Base-by-base conservation (phyloP, 2,113 vertebrate species). In the Calidris pugnax region DNA sequence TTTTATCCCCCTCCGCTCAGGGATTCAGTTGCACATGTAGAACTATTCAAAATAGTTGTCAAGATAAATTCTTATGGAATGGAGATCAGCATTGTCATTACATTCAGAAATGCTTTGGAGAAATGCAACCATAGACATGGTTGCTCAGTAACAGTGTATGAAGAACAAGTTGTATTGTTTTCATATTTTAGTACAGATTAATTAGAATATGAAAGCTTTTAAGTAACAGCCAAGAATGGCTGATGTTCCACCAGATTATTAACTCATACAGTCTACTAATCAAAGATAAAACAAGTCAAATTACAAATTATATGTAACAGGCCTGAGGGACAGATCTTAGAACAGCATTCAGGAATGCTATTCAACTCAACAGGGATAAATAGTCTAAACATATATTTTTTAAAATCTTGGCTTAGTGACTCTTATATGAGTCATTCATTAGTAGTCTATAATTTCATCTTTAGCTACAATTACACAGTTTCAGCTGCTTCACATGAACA, bases 221-320 rank as follows among this genome's bases (percentile, higher is more conserved):
- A 91, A 93, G 67, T 27, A 84, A 68, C 37, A 89, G 69, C 77
- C 87, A 91, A 79, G 80, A 82, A 23, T 24, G 23, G 87, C 63
- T 87, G 72, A 85, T 81, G 71, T 74, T 95, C 62, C 81, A 94
- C 57, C 68, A 62, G 84, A 39, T 92, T 77, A 95, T 92, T 95
- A 95, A 87, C 81, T 94, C 11, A 30, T 33, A 43, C 74, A 82
- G 87, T 68, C 89, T 87, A 82, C 87, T 92, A 91, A 94, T 93
- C 75, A 87, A 77, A 83, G 59, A 91, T 87, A 77, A 95, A 96
- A 91, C 72, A 64, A 75, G 37, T 90, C 37, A 87, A 95, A 93
- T 91, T 82, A 84, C 81, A 92, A 95, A 91, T 97, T 92, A 95
- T 69, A 89, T 39, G 50, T 53, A 91, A 73, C 69, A 96, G 92